Percentiles rank a stretch among this genome's conserved stretches.
phyloP scores from a whole-genome alignment of 2,888 invertebrate species.

The Drosophila borealis region DNA sequence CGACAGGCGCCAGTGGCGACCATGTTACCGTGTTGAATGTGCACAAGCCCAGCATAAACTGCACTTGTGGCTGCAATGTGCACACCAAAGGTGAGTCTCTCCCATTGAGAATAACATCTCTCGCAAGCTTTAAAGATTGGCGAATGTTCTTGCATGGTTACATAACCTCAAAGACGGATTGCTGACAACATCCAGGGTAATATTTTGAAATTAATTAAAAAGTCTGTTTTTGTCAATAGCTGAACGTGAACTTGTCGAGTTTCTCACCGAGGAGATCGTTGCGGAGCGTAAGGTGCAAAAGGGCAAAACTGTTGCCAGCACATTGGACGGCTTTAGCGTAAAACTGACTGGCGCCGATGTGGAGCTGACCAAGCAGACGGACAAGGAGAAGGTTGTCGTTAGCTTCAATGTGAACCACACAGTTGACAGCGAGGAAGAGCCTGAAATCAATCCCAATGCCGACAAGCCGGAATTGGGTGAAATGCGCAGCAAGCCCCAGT shows the following conservation, averaged over 20 bases:
- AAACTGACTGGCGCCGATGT: slow-evolving; percentile 93
- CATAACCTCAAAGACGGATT: slow-evolving; percentile 79
- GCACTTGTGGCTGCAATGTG: slow-evolving; percentile 90
- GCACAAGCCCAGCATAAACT: slow-evolving; percentile 87
- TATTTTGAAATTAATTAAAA: slow-evolving; percentile 25
- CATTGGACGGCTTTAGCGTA: slow-evolving; percentile 93
- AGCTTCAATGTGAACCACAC: slow-evolving; percentile 97
- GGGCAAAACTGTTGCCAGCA: slow-evolving; percentile 89
- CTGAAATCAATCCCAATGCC: slow-evolving; percentile 87
- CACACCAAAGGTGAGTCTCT: slow-evolving; percentile 89
- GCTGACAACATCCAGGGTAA: slow-evolving; percentile 37
- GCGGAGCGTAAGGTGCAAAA: slow-evolving; percentile 95
- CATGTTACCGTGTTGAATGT: slow-evolving; percentile 84
- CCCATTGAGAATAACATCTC: background rate
- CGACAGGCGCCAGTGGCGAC: slow-evolving; percentile 77
- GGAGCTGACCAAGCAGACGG: slow-evolving; percentile 90
- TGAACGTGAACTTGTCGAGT: slow-evolving; percentile 94
- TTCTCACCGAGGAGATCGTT: slow-evolving; percentile 96
- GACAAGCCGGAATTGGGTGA: slow-evolving; percentile 92
- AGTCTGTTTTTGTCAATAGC: slow-evolving; percentile 85
- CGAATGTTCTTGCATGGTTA: slow-evolving; percentile 41
- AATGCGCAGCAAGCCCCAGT: slow-evolving; percentile 96
- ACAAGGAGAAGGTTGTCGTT: slow-evolving; percentile 90
- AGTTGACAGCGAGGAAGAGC: slow-evolving; percentile 92
- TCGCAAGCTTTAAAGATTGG: background rate